Conservation (phyloP, 2,888 invertebrate species). For the Euclidia mi region DNA sequence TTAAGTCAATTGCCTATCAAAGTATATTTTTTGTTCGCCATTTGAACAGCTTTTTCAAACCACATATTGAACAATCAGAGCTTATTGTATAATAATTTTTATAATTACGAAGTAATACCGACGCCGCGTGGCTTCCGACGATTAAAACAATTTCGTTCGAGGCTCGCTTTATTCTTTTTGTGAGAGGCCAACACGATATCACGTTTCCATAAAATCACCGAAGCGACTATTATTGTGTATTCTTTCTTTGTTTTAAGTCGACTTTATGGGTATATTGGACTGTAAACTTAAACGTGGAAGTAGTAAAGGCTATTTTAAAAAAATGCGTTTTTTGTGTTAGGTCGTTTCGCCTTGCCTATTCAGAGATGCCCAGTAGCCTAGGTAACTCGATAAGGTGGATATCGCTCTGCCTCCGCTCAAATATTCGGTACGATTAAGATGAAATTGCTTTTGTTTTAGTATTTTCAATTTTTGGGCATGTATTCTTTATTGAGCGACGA, state of each 20-base stretch:
- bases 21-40: neutral
- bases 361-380: conserved; percentile 88
- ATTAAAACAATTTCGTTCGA: conserved; percentile 89
- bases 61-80: conserved; percentile 16
- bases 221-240: conserved; percentile 85
- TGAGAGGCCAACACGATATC: conserved; percentile 88
- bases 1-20: neutral
- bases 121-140: conserved; percentile 82
- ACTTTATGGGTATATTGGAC: conserved; percentile 29
- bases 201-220: conserved; percentile 89
- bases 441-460: conserved; percentile 83
- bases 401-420: conserved; percentile 85
- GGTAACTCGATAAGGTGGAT: conserved; percentile 89
- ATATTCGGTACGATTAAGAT: conserved; percentile 88
- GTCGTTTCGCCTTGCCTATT: conserved; percentile 54
- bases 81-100: conserved; percentile 40
- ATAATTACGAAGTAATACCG: conserved; percentile 70
- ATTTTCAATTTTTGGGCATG: conserved; percentile 71
- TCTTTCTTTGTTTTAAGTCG: conserved; percentile 74
- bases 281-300: conserved; percentile 44
- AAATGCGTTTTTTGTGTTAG: conserved; percentile 44
- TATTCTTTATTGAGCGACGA: conserved; percentile 49
- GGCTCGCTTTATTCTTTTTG: conserved; percentile 85
- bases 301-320: conserved; percentile 49
- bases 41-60: neutral